Conservation (phyloP, 2,113 vertebrate genomes). For the Peromyscus leucopus region DNA sequence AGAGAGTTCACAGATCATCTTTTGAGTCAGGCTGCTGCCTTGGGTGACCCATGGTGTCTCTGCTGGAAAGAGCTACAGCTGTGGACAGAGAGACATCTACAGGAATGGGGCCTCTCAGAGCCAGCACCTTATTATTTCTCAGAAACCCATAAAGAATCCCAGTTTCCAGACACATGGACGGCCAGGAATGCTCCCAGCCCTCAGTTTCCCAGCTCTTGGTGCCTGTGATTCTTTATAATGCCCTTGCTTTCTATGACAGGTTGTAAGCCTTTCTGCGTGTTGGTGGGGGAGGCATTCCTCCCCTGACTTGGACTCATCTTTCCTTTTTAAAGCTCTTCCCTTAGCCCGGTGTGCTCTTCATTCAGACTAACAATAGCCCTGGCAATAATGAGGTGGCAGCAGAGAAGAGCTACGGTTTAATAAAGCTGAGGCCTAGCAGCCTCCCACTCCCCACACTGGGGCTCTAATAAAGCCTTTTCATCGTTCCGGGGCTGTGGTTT, state of each 20-base stretch:
- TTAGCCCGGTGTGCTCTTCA: not conserved
- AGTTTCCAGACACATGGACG: not conserved
- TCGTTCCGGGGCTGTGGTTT: not conserved
- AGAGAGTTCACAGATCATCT: not conserved
- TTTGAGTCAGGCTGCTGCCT: not conserved
- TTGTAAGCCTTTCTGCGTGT: not conserved
- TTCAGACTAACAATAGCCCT: conserved; percentile 64
- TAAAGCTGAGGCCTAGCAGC: conserved; percentile 53
- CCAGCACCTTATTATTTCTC: conserved; percentile 18
- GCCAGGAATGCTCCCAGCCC: fast-evolving
- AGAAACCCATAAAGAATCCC: not conserved
- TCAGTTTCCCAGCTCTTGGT: not conserved
- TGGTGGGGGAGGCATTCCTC: not conserved
- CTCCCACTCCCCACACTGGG: not conserved
- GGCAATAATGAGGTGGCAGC: conserved; percentile 66
- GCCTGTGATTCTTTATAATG: not conserved
- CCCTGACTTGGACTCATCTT: not conserved
- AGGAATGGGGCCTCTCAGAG: not conserved
- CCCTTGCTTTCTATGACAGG: fast-evolving
- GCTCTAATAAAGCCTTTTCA: conserved; percentile 71
- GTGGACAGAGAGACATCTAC: not conserved
- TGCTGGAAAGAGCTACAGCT: not conserved
- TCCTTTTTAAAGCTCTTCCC: conserved; percentile 50
- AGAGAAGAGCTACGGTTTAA: conserved; percentile 72
- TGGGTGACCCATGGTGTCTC: not conserved